A percentile compares a stretch with the other conserved stretches of the same genome.
phyloP scores from a whole-genome alignment of 2,797 vertebrate genomes.

The Antennarius maculatus region DNA sequence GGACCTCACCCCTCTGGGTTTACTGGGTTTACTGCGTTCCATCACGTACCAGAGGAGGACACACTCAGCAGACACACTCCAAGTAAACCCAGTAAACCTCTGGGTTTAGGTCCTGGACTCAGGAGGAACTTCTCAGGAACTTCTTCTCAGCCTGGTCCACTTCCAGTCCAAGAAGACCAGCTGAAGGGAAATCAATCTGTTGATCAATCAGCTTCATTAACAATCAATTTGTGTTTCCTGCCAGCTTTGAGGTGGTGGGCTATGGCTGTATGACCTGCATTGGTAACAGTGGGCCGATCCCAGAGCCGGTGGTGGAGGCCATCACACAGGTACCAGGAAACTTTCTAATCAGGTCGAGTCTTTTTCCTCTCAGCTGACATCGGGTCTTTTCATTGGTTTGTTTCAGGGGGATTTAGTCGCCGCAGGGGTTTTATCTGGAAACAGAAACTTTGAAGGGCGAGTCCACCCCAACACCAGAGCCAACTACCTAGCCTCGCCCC shows the following conservation, averaged over 20 bases:
- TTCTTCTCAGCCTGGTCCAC: no score
- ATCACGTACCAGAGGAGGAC: no score
- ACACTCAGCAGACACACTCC: no score
- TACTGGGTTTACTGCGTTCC: no score
- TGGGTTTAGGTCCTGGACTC: no score
- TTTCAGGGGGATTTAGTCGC: conserved; percentile 92
- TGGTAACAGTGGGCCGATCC: conserved; percentile 96
- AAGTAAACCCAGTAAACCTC: no score
- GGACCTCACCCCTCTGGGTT: no score
- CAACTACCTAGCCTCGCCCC: conserved; percentile 95
- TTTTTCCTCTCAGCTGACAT: background rate
- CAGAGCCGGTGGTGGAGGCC: conserved; percentile 92
- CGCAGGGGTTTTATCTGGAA: conserved; percentile 93
- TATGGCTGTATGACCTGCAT: conserved; percentile 99
- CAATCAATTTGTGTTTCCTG: conserved; percentile 8
- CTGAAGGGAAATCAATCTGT: background rate
- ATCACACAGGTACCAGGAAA: conserved; percentile 87
- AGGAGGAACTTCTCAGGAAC: no score
- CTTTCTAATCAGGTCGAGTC: background rate
- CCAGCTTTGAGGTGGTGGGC: conserved; percentile 96
- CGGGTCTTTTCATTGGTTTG: background rate
- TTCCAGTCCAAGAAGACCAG: no score
- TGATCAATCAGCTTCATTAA: background rate
- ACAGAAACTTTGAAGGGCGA: conserved; percentile 97
- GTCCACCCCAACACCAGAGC: conserved; percentile 97